Conservation (phyloP, 1,140 invertebrate species). For the Leptopilina boulardi region DNA sequence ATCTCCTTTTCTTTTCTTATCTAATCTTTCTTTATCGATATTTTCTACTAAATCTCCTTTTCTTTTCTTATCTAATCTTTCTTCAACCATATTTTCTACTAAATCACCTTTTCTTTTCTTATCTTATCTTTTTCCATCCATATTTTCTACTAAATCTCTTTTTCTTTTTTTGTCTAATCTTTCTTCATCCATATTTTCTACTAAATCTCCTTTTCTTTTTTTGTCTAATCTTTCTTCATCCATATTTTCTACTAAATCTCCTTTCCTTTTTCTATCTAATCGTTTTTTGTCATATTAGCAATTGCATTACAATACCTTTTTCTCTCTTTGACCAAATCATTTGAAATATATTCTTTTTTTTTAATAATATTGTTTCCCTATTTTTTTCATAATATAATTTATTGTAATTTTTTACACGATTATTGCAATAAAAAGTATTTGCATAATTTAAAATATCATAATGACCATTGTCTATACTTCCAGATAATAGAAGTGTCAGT, state of each 20-base stretch:
- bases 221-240: background rate
- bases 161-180: background rate
- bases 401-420: background rate
- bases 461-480: background rate
- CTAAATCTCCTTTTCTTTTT: background rate
- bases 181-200: background rate
- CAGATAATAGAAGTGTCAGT: background rate
- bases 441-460: background rate
- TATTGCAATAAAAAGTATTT: background rate
- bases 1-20: conserved; percentile 4
- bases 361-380: background rate
- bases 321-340: background rate
- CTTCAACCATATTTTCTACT: background rate
- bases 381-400: background rate
- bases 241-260: too few relatives aligned
- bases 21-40: background rate
- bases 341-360: background rate
- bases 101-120: conserved; percentile 2
- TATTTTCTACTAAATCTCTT: conserved; percentile 2
- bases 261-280: too few relatives aligned
- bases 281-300: background rate
- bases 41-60: background rate
- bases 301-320: background rate
- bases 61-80: background rate
- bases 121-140: background rate